A percentile compares a stretch with the other conserved stretches of the same genome.
phyloP scores from a whole-genome alignment of 2,113 vertebrate genomes.

The Talpa occidentalis region DNA sequence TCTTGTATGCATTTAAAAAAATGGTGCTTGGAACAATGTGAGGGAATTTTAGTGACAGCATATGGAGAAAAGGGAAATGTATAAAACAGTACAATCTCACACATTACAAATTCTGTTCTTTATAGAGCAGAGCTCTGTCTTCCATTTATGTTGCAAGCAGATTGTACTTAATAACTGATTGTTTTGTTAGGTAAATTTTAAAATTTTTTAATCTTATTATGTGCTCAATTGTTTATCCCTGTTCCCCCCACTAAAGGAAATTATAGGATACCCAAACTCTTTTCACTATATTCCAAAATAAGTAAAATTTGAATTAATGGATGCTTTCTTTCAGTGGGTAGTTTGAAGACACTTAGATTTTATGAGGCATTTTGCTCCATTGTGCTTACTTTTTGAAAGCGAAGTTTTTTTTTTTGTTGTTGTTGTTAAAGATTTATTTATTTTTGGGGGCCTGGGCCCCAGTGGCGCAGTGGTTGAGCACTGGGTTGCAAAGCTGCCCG shows the following conservation, averaged over 20 bases:
- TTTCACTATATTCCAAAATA: background rate
- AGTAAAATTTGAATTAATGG: background rate
- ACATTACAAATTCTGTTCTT: background rate
- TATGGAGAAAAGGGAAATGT: background rate
- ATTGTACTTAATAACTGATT: background rate
- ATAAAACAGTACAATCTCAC: background rate
- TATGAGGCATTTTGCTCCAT: background rate
- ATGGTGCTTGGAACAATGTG: background rate
- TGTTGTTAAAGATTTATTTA: too few relatives aligned
- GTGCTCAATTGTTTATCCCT: background rate
- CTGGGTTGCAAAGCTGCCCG: too few relatives aligned
- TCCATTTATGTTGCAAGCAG: background rate
- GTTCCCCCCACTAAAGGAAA: background rate
- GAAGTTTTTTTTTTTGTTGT: too few relatives aligned
- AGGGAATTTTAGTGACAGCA: background rate
- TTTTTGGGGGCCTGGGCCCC: too few relatives aligned
- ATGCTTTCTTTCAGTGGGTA: background rate
- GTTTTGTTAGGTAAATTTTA: background rate
- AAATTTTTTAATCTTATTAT: background rate
- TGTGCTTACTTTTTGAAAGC: constrained; percentile 7
- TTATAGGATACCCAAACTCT: background rate
- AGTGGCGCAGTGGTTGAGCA: too few relatives aligned
- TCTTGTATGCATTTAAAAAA: too few relatives aligned
- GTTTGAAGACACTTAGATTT: background rate
- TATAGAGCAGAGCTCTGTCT: background rate